Evolutionary conservation across 2,113 vertebrate species (phyloP), one percentile per base, ranked within the genome.

Genomic region (Misgurnus mizolepis): DNA sequence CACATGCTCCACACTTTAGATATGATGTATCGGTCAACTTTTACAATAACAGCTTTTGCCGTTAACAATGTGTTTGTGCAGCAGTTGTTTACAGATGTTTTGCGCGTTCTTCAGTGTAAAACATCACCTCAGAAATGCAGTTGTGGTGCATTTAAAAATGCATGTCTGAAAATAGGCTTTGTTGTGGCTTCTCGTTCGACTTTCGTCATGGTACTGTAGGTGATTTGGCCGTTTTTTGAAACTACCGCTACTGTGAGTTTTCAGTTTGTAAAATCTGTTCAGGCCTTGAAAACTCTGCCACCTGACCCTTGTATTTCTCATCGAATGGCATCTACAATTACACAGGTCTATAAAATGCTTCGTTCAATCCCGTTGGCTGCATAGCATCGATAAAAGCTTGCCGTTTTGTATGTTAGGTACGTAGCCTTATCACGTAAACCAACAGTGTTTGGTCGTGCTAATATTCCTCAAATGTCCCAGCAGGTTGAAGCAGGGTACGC

Each of bases 111-210:
- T 70, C 45, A n/a, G 39, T 11, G 34, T 4, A 43, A 8, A 58
- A 18, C 8, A 17, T 60, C 4, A 2, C 1, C 4, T 45, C 17
- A 5, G 34, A 39, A 22, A 58, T 9, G 10, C 3, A 78, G 69
- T 83, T 56, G 17, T 58, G 55, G 17, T 58, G 17, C 17, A 58
- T 58, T 58, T 5, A 18, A 7, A 50, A 88, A 82, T 81, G 85
- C 88, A 89, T 87, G 87, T 79, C 79, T 88, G 87, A 91, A 91
- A 86, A 91, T 87, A 87, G 80, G 75, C 84, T 64, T 61, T 50
- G n/a, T 50, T 69, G 61, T 79, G 50, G 58, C 74, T 76, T 79
- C 67, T 56, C 15, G 39, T 81, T 83, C 76, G 74, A 58, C 71
- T 4, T 53, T 50, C 67, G 4, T 34, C 18, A 15, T 22, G 43